Percentiles rank a stretch among this genome's conserved stretches.
Evolutionary conservation across 2,888 invertebrate species (phyloP).

Genomic region (Erannis defoliaria): DNA sequence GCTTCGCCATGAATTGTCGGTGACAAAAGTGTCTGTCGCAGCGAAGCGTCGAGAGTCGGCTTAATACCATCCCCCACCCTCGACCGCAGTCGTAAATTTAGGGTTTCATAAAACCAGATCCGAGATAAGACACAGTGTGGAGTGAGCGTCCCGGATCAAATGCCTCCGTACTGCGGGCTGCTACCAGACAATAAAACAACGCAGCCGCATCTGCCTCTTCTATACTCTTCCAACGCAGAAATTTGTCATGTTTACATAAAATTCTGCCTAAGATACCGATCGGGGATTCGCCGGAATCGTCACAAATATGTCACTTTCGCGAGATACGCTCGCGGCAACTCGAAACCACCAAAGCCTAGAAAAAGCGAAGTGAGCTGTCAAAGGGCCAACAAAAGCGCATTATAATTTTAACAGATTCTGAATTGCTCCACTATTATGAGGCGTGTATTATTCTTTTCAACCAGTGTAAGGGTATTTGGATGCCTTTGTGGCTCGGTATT

Average conservation of each 20-base stretch:
- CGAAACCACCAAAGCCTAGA: conserved; percentile 64
- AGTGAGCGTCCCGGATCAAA: conserved; percentile 84
- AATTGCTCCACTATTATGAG: conserved; percentile 83
- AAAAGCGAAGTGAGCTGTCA: conserved; percentile 78
- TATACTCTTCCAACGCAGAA: conserved; percentile 63
- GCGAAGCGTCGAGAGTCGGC: conserved; percentile 79
- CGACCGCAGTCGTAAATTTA: conserved; percentile 86
- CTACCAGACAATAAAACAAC: conserved; percentile 80
- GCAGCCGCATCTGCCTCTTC: conserved; percentile 82
- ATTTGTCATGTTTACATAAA: conserved; percentile 86
- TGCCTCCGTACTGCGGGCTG: conserved; percentile 72
- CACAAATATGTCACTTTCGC: conserved; percentile 70
- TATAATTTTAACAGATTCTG: conserved; percentile 85
- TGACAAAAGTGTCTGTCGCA: conserved; percentile 83
- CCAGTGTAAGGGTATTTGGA: conserved; percentile 84
- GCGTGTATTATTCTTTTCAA: conserved; percentile 83
- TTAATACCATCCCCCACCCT: conserved; percentile 81
- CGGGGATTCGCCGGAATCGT: conserved; percentile 75
- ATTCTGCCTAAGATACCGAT: conserved; percentile 79
- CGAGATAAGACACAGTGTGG: conserved; percentile 86
- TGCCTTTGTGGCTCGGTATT: conserved; percentile 84
- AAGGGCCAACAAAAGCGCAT: conserved; percentile 80
- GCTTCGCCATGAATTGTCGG: conserved; percentile 80
- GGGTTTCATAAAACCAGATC: conserved; percentile 87
- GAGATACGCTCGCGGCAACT: conserved; percentile 63